Evolutionary conservation across 92 coral and sea anemone genomes (phyloP).

Genomic region (Palythoa grandis): DNA sequence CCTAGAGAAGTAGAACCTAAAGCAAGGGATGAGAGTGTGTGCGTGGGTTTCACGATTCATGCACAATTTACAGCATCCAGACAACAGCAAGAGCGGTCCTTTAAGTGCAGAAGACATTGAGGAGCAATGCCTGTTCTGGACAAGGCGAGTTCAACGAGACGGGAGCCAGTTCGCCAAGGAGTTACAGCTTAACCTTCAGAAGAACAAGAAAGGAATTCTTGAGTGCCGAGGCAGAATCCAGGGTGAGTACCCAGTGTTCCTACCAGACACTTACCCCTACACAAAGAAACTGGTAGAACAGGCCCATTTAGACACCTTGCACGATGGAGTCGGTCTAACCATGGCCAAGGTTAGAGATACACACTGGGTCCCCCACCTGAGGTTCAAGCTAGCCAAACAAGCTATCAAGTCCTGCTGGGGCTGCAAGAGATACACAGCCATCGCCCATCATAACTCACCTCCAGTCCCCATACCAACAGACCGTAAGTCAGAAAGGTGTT

Average conservation of each 20-base stretch:
- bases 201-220: not conserved
- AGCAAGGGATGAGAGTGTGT: not conserved
- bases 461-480: constrained; percentile 5
- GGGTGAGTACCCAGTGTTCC: constrained; percentile 7
- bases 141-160: not conserved
- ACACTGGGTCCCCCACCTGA: not conserved
- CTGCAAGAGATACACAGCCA: not conserved
- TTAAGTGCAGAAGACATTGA: not conserved
- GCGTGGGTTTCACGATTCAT: constrained; percentile 16
- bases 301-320: constrained; percentile 1
- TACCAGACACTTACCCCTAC: constrained; percentile 20
- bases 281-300: constrained; percentile 22
- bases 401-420: constrained; percentile 28
- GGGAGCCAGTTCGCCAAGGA: not conserved
- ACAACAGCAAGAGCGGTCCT: not conserved
- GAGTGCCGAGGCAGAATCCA: constrained; percentile 20
- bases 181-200: constrained; percentile 14
- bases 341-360: constrained; percentile 4
- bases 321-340: constrained; percentile 2
- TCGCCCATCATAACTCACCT: constrained; percentile 8
- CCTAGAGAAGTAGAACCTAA: constrained; percentile 24
- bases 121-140: not conserved
- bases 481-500: not conserved
- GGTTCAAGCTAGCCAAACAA: constrained; percentile 5
- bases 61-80: not conserved